Base-by-base conservation (phyloP, 1,140 invertebrate species). In the Asbolus verrucosus region DNA sequence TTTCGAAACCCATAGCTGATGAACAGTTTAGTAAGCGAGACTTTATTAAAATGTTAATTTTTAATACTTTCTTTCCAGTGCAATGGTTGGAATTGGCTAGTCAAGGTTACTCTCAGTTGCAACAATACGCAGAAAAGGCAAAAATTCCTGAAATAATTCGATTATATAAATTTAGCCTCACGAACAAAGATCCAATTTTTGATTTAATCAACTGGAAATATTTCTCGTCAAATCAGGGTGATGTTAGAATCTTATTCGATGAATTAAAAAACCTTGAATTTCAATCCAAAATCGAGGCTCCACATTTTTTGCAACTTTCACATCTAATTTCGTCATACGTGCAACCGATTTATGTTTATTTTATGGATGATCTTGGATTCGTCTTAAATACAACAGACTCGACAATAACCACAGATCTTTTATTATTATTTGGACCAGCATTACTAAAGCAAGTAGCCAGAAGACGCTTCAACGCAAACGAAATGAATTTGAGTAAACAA, bases 351-450 rank as follows among this genome's bases (percentile, higher is more conserved):
- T 78, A 71, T 63, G 76, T 71, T 30, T 78, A 78, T 39, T 73
- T 59, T 24, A 69, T 78, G 24, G 31, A 77, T 33, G 50, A 73
- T 60, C 14, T 71, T 27, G 72, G 72, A 6, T 50, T 76, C 66
- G 21, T 66, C 36, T n/a, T 72, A 3, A 76, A 77, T 63, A 63
- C 71, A 1, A 62, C 65, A 21, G 75, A 79, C 66, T 33, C 70
- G 11, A 69, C 69, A 0, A 61, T 73, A 9, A 66, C 77, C 18
- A 82, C 87, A 0, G 89, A 91, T 74, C 79, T 91, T 61, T 79
- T 90, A 1, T 84, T 89, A 16, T 76, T 91, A 14, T 83, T 91
- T 60, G 90, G 90, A 9, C 87, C 89, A 18, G 82, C 85, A 9
- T 78, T 89, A 4, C 86, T 89, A 69, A 85, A 88, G 61, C 87